phyloP scores from a whole-genome alignment of 2,888 invertebrate species.

The Pherbina coryleti region DNA sequence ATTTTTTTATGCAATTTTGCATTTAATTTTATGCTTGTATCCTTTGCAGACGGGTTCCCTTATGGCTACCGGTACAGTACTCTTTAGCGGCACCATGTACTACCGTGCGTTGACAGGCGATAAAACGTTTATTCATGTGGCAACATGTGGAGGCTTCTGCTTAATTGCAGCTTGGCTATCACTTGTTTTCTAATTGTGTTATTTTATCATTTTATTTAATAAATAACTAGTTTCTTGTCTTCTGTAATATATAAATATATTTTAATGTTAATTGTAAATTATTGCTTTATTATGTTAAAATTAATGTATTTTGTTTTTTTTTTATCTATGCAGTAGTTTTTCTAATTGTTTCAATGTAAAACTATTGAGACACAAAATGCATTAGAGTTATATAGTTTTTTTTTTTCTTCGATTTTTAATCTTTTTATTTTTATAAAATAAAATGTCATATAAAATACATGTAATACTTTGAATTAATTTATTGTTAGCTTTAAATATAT shows the following conservation, averaged over 20 bases:
- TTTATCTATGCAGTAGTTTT: not conserved
- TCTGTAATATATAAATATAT: constrained; percentile 20
- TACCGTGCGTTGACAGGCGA: constrained; percentile 89
- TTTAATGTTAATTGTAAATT: constrained; percentile 34
- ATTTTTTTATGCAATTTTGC: not conserved
- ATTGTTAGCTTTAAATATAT: not conserved
- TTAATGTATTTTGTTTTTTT: not conserved
- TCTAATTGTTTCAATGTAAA: not conserved
- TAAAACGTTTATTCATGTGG: constrained; percentile 77
- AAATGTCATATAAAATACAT: constrained; percentile 20
- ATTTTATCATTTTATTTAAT: constrained; percentile 8
- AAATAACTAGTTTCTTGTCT: not conserved
- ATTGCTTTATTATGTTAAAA: constrained; percentile 39
- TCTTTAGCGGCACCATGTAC: constrained; percentile 95
- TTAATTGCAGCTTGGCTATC: constrained; percentile 91
- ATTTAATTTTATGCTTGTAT: not conserved
- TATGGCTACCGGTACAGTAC: constrained; percentile 80
- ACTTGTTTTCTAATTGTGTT: constrained; percentile 76
- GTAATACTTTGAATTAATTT: not conserved
- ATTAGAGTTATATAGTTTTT: too few species aligned
- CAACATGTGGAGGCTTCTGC: constrained; percentile 90
- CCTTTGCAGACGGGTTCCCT: constrained; percentile 79
- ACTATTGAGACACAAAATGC: too few species aligned
- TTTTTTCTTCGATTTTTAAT: not conserved
- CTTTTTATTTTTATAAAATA: constrained; percentile 9